Evolutionary conservation across 92 coral and sea anemone genomes (phyloP), one percentile per base, ranked within the genome.

Genomic region (Zoanthus sansibaricus): DNA sequence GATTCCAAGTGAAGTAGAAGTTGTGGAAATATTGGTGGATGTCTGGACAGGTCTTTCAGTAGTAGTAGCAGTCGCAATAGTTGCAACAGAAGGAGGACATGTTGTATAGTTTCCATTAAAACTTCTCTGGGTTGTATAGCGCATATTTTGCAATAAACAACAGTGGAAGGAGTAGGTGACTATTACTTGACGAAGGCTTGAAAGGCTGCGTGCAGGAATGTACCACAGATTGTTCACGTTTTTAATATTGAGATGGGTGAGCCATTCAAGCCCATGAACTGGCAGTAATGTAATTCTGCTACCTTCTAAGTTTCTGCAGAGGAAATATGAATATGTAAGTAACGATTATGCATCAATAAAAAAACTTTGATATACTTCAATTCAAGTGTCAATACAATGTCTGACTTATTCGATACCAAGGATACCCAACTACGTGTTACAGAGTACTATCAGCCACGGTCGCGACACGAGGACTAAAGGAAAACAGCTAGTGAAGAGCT

Each of bases 151-250:
- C 21, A 96, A 72, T 15, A 95, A 92, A 52, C 98, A 96, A 75
- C 98, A 96, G 49, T 95, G 98, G 82, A 94, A 96, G 46, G 93
- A 89, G 52, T 96, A 96, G 31, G 93, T 88, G 3, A 96, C 93
- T 3, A 42, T 14, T 4, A 89, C 95, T 1, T 49, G 58, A 31
- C 20, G 20, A 48, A 96, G 90, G 0, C 89, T 83, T 11, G 89
- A 68, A 83, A 95, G 94, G 2, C 82, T 71, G 13, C 88, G 82
- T 31, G 79, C 90, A 14, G 96, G 94, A 37, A 96, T 76, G 67
- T 90, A 75, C 96, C 98, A 96, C 9, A 96, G 88, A 13, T 72
- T 62, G 13, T 56, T 64, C 0, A 86, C 96, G 4, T 88, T 92
- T 78, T 83, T 77, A 55, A 96, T 86, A 90, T 83, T 82, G 17